Evolutionary conservation across 2,888 invertebrate species (phyloP), one percentile per base, ranked within the genome.

Genomic region (Leptinotarsa peninsularis): DNA sequence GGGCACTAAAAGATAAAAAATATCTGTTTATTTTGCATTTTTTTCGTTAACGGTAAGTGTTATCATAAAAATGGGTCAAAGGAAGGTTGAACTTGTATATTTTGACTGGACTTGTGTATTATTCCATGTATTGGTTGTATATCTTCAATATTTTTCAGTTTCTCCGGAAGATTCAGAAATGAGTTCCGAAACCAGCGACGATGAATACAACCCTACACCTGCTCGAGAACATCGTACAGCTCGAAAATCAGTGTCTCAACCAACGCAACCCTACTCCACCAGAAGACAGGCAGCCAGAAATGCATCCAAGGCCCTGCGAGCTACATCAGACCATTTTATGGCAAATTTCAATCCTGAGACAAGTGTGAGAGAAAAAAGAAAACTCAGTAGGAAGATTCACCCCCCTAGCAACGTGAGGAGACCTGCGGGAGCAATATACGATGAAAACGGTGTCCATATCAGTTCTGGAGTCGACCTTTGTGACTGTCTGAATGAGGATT

Each of bases 401-500:
- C 88, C 89, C 56, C 89, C 89, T 27, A 90, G 91, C 75, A 90
- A 89, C 52, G 79, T 82, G 18, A 82, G 85, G 23, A 91, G 91
- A 84, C 85, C 86, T 66, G 89, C 87, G 49, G 91, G 91, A 78
- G 90, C 90, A 72, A 79, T 94, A 58, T 94, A 95, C 88, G 93
- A 96, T 89, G 93, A 93, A 83, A 90, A 89, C 72, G 95, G 95
- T 0, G 88, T 91, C 52, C 90, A 93, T 79, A 89, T 92, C 27
- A 88, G 89, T 18, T 91, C 91, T 43, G 93, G 93, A 2, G 88
- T 91, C 80, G 94, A 97, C 88, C 84, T 95, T 15, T 98, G 98
- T 81, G 98, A 98, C 86, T 98, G 97, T 85, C 89, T 97, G 79
- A 92, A 93, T 81, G 90, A 90, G 56, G 89, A 90, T 15, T 98